Evolutionary conservation across 2,797 vertebrate species (phyloP), one percentile per base, ranked within the genome.

Genomic region (Falco novaeseelandiae): DNA sequence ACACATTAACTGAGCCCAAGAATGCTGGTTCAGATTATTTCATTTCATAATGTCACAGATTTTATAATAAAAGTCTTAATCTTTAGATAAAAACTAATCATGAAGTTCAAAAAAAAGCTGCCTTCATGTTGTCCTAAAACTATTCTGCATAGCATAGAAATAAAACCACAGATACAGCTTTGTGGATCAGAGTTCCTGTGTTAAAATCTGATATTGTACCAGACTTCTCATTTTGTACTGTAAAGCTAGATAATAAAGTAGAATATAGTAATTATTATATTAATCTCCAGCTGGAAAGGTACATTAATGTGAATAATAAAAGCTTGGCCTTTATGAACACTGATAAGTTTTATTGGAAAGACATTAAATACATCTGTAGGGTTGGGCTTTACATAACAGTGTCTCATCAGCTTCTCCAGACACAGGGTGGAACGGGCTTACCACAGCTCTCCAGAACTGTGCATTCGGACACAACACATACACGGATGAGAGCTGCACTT

Each of bases 141-240:
- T 52, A 3, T 55, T 88, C 27, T 63, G 12, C 10, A 40, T n/a
- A 62, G 19, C 4, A 1, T 38, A 36, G 16, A 85, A 78, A 85
- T 67, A 82, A 57, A 38, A 26, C 1, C 4, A 30, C 0, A 0
- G 20, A 23, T 55, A 11, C 30, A 63, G 5, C 15, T 81, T 86
- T 93, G 29, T 63, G 54, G 3, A 40, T 70, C 44, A 55, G 32
- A 74, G 22, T 58, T 73, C 79, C 8, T 52, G 44, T 63, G 11
- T 46, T 77, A 51, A 87, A 81, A 27, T 27, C 14, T 29, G 1
- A 16, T 83, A 55, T 21, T 70, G 16, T 65, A 79, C 4, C 21
- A 89, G 20, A 80, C 4, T 7, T 76, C 12, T 73, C 5, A 0
- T 70, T 87, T 83, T 40, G 29, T 65, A 36, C 12, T 59, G 27